Base-by-base conservation (phyloP, 2,797 vertebrate species). In the Myioborus miniatus region DNA sequence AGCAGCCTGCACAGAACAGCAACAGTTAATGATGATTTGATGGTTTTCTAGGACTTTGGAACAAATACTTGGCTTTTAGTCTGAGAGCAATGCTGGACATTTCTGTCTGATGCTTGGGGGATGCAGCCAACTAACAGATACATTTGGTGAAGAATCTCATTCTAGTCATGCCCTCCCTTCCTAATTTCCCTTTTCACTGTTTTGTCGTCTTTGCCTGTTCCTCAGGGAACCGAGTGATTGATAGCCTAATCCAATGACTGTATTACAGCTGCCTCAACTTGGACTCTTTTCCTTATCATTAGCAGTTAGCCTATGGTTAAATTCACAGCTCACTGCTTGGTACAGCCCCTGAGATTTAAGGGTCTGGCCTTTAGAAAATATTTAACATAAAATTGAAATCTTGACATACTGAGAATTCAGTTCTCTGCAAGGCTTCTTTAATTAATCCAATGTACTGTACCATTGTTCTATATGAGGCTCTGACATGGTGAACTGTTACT, bases 321-420 rank as follows among this genome's bases (percentile, higher is more conserved):
- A 98, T 98, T 98, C 98, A 98, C 98, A 98, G 98, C 98, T 98
- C 98, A 96, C 97, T 98, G 98, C 98, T 98, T 98, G 97, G 98
- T 98, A 96, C 97, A 98, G 97, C 98, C 98, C 98, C 97, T 97
- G 98, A 98, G 98, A 98, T 98, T 99, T 98, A 98, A 98, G 98
- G 98, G 97, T 97, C 98, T 98, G 98, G 98, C 98, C 98, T 98
- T 98, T 98, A 98, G 98, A 98, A 99, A 98, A 99, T 98, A 98
- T 98, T 98, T 99, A 98, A 99, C 98, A 98, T 98, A 98, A 98
- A 98, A 98, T 97, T 98, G 98, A 98, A 98, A 98, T 98, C 98
- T 98, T 98, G 98, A 98, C 98, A 98, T 95, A 95, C 97, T 97
- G 98, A 98, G 98, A 98, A 98, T 98, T 98, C 97, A 94, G 97